Evolutionary conservation across 2,113 vertebrate genomes (phyloP).

Genomic region (Alethe diademata): DNA sequence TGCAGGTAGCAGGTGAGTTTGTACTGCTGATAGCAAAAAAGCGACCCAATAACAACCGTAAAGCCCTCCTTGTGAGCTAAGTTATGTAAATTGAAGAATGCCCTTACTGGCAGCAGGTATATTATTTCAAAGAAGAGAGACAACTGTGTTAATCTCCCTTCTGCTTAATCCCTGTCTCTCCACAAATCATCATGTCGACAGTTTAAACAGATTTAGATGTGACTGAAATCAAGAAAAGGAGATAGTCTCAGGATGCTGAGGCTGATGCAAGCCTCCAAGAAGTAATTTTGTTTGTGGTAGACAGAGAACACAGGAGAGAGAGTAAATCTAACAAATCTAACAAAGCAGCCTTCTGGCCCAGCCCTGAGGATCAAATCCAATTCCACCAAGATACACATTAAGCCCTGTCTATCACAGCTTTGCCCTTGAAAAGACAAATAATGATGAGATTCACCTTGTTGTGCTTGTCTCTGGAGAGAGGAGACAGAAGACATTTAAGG

Average conservation of each 20-base stretch:
- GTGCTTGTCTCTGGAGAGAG: slow-evolving; percentile 63
- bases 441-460: slow-evolving; percentile 76
- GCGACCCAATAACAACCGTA: slow-evolving; percentile 42
- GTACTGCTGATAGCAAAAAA: slow-evolving; percentile 48
- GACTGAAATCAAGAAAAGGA: slow-evolving; percentile 76
- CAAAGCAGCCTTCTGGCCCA: slow-evolving; percentile 79
- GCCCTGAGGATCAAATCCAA: slow-evolving; percentile 90
- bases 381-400: slow-evolving; percentile 89
- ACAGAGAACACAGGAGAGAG: slow-evolving; percentile 50
- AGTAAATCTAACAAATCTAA: slow-evolving; percentile 85
- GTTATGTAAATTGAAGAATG: slow-evolving; percentile 76
- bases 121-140: slow-evolving; percentile 74
- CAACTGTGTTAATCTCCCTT: slow-evolving; percentile 77
- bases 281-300: slow-evolving; percentile 84
- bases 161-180: slow-evolving; percentile 73
- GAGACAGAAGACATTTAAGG: slow-evolving; percentile 56
- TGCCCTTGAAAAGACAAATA: slow-evolving; percentile 87
- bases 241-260: slow-evolving; percentile 71
- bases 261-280: slow-evolving; percentile 69
- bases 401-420: slow-evolving; percentile 86
- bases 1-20: slow-evolving; percentile 21
- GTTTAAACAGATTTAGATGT: slow-evolving; percentile 79
- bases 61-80: slow-evolving; percentile 57
- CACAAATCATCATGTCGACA: slow-evolving; percentile 72
- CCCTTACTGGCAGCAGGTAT: slow-evolving; percentile 73